Evolutionary conservation across 1,140 invertebrate genomes (phyloP), one percentile per base, ranked within the genome.

Genomic region (Philaenus spumarius): DNA sequence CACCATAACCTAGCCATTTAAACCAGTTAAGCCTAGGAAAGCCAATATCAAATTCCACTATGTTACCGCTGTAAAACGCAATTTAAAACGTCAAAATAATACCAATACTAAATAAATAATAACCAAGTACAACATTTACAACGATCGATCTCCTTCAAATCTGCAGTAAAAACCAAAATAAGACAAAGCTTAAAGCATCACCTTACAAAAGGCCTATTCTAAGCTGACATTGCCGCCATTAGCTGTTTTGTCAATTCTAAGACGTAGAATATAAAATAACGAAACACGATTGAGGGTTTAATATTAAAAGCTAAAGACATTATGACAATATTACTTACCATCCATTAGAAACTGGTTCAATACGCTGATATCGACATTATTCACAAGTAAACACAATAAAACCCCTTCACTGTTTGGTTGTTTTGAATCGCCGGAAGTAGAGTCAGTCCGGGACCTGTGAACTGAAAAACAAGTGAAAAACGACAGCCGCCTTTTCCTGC

Each of bases 381-480:
- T 54, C 40, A 30, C 51, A 47, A 17, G 51, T 40, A 59, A 62
- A 61, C 60, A 64, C 59, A 59, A 62, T 57, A 62, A 55, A 55
- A 64, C 23, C 43, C 51, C 46, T 50, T 42, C 52, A 48, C 24
- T 62, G 56, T 62, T 64, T 62, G 52, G 60, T 55, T 63, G 56
- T 62, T 64, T 64, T 64, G 60, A 64, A 64, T 59, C 63, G 55
- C 63, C 63, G 63, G 60, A 64, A 58, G 63, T 62, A 43, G 50
- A 55, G 30, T 55, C 47, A 52, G 35, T 50, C 26, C 26, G 26
- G 26, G 26, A 30, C 26, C 26, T 30, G 26, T 30, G 26, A 30
- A 30, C 26, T 30, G 26, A 30, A 30, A 30, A 30, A 30, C 26
- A 30, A 30, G 26, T 30, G 26, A 30, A 30, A 30, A 30, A 30